Percentiles rank a stretch among this genome's conserved stretches.
Evolutionary conservation across 2,888 invertebrate species (phyloP).

Genomic region (Onchidella celtica): DNA sequence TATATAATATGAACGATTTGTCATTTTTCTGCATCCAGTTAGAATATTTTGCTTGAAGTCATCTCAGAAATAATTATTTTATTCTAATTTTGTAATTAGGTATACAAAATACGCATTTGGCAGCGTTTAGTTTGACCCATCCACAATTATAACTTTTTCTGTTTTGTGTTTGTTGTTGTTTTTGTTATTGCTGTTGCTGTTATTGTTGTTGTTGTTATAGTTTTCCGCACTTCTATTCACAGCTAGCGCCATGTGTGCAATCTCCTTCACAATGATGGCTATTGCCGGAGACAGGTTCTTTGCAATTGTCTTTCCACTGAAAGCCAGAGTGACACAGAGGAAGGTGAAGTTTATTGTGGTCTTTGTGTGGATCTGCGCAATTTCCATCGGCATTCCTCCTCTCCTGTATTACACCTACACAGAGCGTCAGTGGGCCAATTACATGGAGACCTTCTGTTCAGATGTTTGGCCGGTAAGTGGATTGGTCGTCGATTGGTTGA

Average conservation of each 20-base stretch:
- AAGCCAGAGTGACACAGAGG: conserved; percentile 68
- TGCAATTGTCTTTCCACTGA: conserved; percentile 73
- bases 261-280: conserved; percentile 70
- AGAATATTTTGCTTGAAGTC: too few relatives aligned
- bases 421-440: conserved; percentile 67
- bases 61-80: too few relatives aligned
- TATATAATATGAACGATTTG: too few relatives aligned
- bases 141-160: not conserved
- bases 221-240: conserved; percentile 29
- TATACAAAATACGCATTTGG: too few relatives aligned
- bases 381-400: conserved; percentile 65
- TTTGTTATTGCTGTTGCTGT: conserved; percentile 3
- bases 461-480: conserved; percentile 66
- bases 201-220: not conserved
- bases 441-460: conserved; percentile 70
- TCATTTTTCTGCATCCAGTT: too few relatives aligned
- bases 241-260: conserved; percentile 73
- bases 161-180: not conserved
- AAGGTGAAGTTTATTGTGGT: conserved; percentile 65
- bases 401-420: conserved; percentile 66
- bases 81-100: too few relatives aligned
- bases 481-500: not conserved
- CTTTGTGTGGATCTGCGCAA: conserved; percentile 64
- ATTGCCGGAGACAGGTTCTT: conserved; percentile 74
- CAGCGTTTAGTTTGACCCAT: too few relatives aligned